These are phyloP conservation scores for Anguilla obscura DNA, from an alignment of 2,797 vertebrate species.

Conservation along the genomic window DNA sequence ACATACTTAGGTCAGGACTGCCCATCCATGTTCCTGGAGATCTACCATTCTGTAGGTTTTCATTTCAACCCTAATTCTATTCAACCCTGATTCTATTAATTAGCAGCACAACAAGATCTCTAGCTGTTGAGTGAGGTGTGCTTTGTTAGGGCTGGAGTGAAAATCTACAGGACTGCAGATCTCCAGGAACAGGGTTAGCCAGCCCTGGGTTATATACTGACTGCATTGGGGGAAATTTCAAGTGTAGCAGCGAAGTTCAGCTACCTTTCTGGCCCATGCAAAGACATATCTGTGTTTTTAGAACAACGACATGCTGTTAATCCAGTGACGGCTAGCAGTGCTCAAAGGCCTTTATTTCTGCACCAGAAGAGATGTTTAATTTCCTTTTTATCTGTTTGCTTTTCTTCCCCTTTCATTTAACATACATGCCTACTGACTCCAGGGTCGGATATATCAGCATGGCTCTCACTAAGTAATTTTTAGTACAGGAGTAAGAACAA, in stretches of 20 bases:
- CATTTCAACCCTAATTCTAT: no score
- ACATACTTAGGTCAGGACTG: neutral
- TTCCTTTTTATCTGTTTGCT: slow-evolving; percentile 41
- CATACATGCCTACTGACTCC: neutral
- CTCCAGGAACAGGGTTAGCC: no score
- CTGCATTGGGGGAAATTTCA: neutral
- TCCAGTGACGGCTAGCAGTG: slow-evolving; percentile 50
- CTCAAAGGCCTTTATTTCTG: neutral
- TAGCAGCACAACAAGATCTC: no score
- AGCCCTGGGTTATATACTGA: neutral
- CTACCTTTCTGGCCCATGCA: slow-evolving; percentile 34
- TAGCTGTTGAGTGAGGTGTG: no score
- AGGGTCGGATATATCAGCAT: neutral
- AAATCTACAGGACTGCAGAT: no score
- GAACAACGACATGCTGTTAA: slow-evolving; percentile 45
- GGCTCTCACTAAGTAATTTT: neutral
- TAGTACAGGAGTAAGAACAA: neutral
- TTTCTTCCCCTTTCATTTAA: neutral
- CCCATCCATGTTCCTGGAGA: no score
- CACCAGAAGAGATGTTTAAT: slow-evolving; percentile 46
- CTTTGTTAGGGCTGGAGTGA: no score
- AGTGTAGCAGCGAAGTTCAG: slow-evolving; percentile 53
- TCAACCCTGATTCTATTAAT: no score
- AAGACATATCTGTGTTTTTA: slow-evolving; percentile 54
- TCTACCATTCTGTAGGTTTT: no score